A percentile compares a stretch with the other conserved stretches of the same genome.
Evolutionary conservation across 1,140 invertebrate species (phyloP).

Genomic region (Drosophila gunungcola): DNA sequence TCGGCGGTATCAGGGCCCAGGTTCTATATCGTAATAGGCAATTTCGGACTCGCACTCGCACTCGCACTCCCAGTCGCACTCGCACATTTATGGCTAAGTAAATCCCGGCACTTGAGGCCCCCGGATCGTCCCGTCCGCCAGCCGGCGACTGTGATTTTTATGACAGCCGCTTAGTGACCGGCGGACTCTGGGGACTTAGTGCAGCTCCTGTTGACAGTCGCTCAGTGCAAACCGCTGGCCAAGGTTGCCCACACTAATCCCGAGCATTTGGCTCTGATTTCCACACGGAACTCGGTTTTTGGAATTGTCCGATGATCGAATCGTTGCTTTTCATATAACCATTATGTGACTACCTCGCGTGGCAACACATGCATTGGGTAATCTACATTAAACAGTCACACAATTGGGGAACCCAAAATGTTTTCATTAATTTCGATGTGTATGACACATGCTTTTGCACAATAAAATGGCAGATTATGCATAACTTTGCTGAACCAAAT

Average conservation of each 20-base stretch:
- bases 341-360: background rate
- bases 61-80: constrained; percentile 16
- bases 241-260: constrained; percentile 29
- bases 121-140: constrained; percentile 7
- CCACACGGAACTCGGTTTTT: constrained; percentile 21
- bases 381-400: background rate
- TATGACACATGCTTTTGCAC: background rate
- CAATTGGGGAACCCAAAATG: background rate
- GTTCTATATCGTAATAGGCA: constrained; percentile 59
- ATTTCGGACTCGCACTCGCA: constrained; percentile 47
- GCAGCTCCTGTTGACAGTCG: constrained; percentile 29
- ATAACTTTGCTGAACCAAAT: too few species aligned
- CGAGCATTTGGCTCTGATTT: constrained; percentile 24
- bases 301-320: constrained; percentile 24
- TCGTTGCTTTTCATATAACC: background rate
- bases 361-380: background rate
- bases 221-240: constrained; percentile 31
- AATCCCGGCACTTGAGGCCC: constrained; percentile 77
- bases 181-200: constrained; percentile 33
- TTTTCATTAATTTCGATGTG: constrained; percentile 1
- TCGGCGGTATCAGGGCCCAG: constrained; percentile 30
- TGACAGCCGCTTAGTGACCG: constrained; percentile 63
- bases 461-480: background rate
- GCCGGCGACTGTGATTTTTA: constrained; percentile 74
- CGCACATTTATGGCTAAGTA: constrained; percentile 79